Conservation (phyloP, 2,888 invertebrate genomes). For the Agonopterix heracliana region DNA sequence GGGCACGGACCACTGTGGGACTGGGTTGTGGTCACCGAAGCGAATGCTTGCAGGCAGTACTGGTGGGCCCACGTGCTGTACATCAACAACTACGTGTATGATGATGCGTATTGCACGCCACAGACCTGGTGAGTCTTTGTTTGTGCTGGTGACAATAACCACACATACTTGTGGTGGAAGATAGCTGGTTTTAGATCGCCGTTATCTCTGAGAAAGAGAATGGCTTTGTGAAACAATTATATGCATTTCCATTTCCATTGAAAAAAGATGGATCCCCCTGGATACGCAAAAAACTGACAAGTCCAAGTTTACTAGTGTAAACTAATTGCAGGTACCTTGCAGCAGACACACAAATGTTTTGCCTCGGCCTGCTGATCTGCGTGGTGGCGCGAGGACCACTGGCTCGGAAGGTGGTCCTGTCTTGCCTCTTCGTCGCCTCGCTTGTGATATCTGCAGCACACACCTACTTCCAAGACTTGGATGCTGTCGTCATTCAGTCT, state of each 20-base stretch:
- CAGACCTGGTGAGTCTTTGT: slow-evolving; percentile 52
- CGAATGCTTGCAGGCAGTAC: slow-evolving; percentile 48
- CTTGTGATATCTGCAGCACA: slow-evolving; percentile 40
- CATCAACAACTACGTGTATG: slow-evolving; percentile 60
- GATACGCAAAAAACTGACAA: no score
- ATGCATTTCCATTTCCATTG: background rate
- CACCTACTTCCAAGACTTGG: slow-evolving; percentile 53
- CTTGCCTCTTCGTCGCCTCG: slow-evolving; percentile 28
- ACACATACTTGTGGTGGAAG: background rate
- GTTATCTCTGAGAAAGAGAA: background rate
- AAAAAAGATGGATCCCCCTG: no score
- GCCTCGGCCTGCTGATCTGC: slow-evolving; percentile 48
- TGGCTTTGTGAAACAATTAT: background rate
- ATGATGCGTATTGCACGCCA: slow-evolving; percentile 41
- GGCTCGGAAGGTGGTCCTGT: slow-evolving; percentile 27
- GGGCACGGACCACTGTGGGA: slow-evolving; percentile 58
- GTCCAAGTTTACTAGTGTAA: background rate
- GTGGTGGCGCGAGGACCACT: slow-evolving; percentile 30
- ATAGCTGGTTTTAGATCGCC: background rate
- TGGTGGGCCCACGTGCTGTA: slow-evolving; percentile 69
- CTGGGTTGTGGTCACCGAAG: slow-evolving; percentile 41
- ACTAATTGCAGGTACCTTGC: slow-evolving; percentile 55
- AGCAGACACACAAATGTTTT: slow-evolving; percentile 65
- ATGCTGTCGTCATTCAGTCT: slow-evolving; percentile 52
- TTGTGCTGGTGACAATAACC: background rate